Evolutionary conservation across 2,797 vertebrate genomes (phyloP), one percentile per base, ranked within the genome.

Genomic region (Coreius guichenoti): DNA sequence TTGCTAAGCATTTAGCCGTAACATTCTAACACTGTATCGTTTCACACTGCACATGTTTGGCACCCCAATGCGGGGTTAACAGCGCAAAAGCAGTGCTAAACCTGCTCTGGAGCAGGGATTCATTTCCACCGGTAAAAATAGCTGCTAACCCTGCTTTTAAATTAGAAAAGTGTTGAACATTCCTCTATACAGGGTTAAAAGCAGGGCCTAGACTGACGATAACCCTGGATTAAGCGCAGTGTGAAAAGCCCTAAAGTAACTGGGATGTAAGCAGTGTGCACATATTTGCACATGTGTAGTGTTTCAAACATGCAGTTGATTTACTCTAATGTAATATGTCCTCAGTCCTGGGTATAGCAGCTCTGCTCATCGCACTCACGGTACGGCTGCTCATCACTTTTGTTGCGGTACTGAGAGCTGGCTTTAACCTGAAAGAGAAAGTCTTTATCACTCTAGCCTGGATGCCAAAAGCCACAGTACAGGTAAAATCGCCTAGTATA

Each of bases 381-480:
- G 93, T 97, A 87, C 93, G 97, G 85, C 86, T 99, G 85, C 88
- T 94, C 70, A 94, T 95, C 86, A 98, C 98, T 0, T 99, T 96
- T 90, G 87, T 97, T 83, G 96, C 98, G 92, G 97, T 98, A 79
- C 92, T 94, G 88, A 96, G 93, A 83, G 96, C 97, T 51, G 97
- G 97, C 61, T 99, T 99, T 92, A 97, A 92, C 89, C 63, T 96
- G 80, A 97, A 93, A 87, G 98, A 99, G 91, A 99, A 97, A 89
- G 8, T 98, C 16, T 99, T 99, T 92, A 96, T 99, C 87, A 95
- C 97, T n/a, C 86, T 99, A 56, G 98, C 98, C 0, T 99, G 98
- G 98, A 96, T 99, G 92, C 98, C 98, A 36, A 99, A 99, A 95
- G 98, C 98, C 84, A 99, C 98, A 83, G 98, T 99, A 19, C 98